Evolutionary conservation across 2,888 invertebrate species (phyloP).

Genomic region (Drosophila anomalata): DNA sequence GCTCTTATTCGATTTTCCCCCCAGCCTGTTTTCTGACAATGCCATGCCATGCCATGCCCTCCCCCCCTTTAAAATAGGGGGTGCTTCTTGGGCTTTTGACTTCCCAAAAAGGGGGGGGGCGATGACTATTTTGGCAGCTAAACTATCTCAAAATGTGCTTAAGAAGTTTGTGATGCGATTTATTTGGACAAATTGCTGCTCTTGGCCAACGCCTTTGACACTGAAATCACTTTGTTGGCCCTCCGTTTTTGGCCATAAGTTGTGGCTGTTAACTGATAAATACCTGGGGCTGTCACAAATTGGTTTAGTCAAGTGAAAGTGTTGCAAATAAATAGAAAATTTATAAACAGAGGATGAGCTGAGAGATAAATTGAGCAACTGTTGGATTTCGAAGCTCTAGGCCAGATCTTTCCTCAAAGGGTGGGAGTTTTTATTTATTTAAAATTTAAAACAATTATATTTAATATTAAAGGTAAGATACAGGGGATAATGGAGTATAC

Average conservation of each 20-base stretch:
- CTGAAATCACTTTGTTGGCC: constrained; percentile 4
- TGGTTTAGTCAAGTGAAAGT: neutral
- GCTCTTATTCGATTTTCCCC: constrained; percentile 36
- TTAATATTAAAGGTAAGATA: too few species aligned
- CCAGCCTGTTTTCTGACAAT: constrained; percentile 23
- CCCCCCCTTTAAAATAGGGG: neutral
- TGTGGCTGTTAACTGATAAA: neutral
- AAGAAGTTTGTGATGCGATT: constrained; percentile 27
- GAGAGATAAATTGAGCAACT: neutral
- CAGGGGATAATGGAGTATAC: too few species aligned
- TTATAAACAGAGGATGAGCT: neutral
- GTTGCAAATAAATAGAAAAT: neutral
- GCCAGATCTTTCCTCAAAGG: too few species aligned
- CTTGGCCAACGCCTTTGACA: constrained; percentile 3
- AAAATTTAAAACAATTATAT: too few species aligned
- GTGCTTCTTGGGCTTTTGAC: too few species aligned
- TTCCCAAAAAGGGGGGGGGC: neutral
- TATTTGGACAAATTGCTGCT: constrained; percentile 17
- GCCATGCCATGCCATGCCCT: neutral
- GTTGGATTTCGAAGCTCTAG: neutral
- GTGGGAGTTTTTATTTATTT: neutral
- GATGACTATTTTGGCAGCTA: constrained; percentile 19
- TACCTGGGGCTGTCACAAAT: neutral
- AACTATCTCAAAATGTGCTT: constrained; percentile 28
- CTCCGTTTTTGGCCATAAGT: constrained; percentile 3